phyloP scores from a whole-genome alignment of 2,113 vertebrate species.

The Scartelaos histophorus region DNA sequence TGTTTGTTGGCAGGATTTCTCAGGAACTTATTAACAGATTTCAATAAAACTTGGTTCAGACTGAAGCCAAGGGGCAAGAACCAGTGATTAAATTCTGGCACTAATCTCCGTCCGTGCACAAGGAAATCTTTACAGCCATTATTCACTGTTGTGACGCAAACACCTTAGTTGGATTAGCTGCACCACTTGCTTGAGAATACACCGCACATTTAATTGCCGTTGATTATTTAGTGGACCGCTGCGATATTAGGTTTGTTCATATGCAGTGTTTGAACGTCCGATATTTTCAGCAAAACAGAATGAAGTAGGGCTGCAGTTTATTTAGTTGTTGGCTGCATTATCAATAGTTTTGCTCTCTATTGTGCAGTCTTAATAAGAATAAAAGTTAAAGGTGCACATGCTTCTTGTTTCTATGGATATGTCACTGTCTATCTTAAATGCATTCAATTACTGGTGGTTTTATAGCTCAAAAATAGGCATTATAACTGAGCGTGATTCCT shows the following conservation, averaged over 20 bases:
- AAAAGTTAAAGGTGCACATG: too few species aligned
- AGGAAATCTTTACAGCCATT: not conserved
- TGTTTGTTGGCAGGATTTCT: conserved; percentile 17
- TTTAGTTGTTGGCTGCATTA: too few species aligned
- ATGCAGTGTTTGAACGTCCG: not conserved
- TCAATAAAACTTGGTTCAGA: conserved; percentile 8
- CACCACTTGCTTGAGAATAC: not conserved
- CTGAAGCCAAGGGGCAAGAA: conserved; percentile 1
- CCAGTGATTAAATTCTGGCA: conserved; percentile 11
- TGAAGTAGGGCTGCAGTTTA: too few species aligned
- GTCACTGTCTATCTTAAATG: too few species aligned
- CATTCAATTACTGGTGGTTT: too few species aligned
- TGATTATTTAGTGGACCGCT: not conserved
- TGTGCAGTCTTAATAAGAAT: too few species aligned
- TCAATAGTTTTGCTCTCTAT: too few species aligned
- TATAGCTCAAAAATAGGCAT: too few species aligned
- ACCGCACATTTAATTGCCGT: not conserved
- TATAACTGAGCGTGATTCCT: too few species aligned
- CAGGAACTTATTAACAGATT: conserved; percentile 14
- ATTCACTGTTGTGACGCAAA: not conserved
- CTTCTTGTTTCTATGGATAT: too few species aligned
- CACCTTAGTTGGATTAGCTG: not conserved
- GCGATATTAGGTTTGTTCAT: not conserved
- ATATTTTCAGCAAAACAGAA: too few species aligned
- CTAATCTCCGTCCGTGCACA: conserved; percentile 3